Evolutionary conservation across 2,113 vertebrate genomes (phyloP).

Genomic region (Erinaceus europaeus): DNA sequence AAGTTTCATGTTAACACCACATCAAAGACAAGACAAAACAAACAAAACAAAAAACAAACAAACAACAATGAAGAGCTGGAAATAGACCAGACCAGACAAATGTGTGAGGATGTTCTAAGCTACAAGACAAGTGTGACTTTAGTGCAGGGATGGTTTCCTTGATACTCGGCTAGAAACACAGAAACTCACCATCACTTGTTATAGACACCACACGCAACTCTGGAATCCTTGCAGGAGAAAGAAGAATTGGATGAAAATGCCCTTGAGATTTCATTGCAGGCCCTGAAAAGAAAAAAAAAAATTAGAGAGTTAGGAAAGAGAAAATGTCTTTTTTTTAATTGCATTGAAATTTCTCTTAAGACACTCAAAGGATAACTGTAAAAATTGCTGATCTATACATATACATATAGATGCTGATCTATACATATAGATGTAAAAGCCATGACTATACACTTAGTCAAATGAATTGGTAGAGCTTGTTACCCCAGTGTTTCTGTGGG

Average conservation of each 20-base stretch:
- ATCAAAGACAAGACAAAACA: neutral
- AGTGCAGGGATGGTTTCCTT: neutral
- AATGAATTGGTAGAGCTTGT: neutral
- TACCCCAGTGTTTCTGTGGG: neutral
- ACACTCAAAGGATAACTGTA: neutral
- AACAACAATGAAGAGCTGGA: neutral
- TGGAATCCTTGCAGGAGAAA: constrained; percentile 79
- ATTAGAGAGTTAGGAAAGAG: neutral
- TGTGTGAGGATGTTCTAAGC: neutral
- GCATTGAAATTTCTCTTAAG: neutral
- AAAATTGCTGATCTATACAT: neutral
- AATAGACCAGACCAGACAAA: neutral
- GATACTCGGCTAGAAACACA: neutral
- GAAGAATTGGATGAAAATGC: constrained; percentile 73
- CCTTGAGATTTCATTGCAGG: constrained; percentile 73
- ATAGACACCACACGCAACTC: constrained; percentile 73
- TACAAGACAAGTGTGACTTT: neutral
- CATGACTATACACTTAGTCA: neutral
- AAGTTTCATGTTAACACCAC: neutral
- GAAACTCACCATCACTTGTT: constrained; percentile 59
- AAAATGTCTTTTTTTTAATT: neutral
- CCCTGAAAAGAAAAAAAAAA: constrained; percentile 64
- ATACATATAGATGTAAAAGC: too few relatives aligned
- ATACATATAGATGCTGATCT: neutral
- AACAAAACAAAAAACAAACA: too few relatives aligned